These are phyloP conservation scores for Pseudomyrmex concolor DNA, from an alignment of 1,140 invertebrate species.

Conservation along the genomic window DNA sequence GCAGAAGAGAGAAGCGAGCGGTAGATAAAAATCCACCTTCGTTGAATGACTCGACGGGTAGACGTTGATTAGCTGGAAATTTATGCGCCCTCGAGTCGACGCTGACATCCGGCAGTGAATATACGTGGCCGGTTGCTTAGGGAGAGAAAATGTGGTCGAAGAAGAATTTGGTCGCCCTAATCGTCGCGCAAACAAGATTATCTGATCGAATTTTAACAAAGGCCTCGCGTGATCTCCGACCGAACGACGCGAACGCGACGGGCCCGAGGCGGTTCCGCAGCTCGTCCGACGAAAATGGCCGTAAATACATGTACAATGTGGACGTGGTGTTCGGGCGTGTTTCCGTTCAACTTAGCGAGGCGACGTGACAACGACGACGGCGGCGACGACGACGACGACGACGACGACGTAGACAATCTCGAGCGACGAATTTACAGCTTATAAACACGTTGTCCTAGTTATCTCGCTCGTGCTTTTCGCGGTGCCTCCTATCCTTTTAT, in stretches of 20 bases:
- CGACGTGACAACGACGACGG: conserved; percentile 14
- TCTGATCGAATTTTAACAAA: conserved; percentile 84
- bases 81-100: conserved; percentile 64
- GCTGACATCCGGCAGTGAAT: conserved; percentile 43
- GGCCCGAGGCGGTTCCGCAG: not conserved
- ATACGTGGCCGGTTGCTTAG: not conserved
- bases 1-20: too few species aligned
- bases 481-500: conserved; percentile 45
- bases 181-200: conserved; percentile 82
- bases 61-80: conserved; percentile 72
- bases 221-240: conserved; percentile 75
- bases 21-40: not conserved
- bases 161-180: conserved; percentile 75
- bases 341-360: conserved; percentile 45
- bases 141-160: conserved; percentile 55
- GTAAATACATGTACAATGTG: conserved; percentile 45
- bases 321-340: conserved; percentile 22
- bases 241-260: conserved; percentile 37
- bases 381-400: conserved; percentile 5
- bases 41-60: not conserved
- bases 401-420: conserved; percentile 59
- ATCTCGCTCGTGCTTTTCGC: conserved; percentile 53
- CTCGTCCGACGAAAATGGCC: not conserved
- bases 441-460: conserved; percentile 77
- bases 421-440: conserved; percentile 72